A percentile compares a stretch with the other conserved stretches of the same genome.
Evolutionary conservation across 2,888 invertebrate species (phyloP).

Genomic region (Isotomurus palustris): DNA sequence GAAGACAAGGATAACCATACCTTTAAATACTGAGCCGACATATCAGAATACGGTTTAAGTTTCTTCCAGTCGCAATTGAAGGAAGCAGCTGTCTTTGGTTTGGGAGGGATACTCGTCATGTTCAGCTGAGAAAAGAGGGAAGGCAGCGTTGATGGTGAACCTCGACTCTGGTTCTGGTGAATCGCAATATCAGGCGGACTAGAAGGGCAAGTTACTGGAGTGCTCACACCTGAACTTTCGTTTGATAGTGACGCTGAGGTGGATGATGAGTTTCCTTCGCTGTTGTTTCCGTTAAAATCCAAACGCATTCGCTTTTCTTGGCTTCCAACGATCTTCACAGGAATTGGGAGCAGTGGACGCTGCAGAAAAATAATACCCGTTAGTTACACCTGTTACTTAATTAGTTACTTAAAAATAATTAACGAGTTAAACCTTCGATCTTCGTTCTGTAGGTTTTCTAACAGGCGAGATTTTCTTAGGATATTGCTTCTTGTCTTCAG

Average conservation of each 20-base stretch:
- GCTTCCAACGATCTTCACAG: constrained; percentile 28
- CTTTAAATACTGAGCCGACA: constrained; percentile 60
- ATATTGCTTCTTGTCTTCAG: constrained; percentile 28
- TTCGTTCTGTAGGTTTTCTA: constrained; percentile 23
- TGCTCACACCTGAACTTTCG: constrained; percentile 19
- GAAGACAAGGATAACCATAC: constrained; percentile 50
- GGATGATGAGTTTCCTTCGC: constrained; percentile 13
- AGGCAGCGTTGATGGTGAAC: constrained; percentile 8
- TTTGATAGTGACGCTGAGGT: constrained; percentile 3
- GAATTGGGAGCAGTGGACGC: constrained; percentile 36
- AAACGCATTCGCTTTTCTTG: constrained; percentile 13
- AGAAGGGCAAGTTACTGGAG: constrained; percentile 17
- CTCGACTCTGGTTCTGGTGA: constrained; percentile 1
- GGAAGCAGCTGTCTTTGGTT: constrained; percentile 63
- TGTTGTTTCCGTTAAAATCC: constrained; percentile 12
- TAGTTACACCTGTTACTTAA: too few relatives aligned
- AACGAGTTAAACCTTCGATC: constrained; percentile 30
- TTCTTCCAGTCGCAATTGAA: constrained; percentile 63
- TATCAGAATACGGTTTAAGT: constrained; percentile 53
- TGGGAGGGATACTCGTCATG: constrained; percentile 48
- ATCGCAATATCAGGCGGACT: constrained; percentile 1
- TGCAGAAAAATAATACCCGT: constrained; percentile 8
- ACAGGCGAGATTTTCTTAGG: constrained; percentile 36
- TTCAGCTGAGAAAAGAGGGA: constrained; percentile 22
- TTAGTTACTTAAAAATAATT: too few relatives aligned